Conservation (phyloP, 92 coral and sea anemone genomes). For the Paragorgia papillata region DNA sequence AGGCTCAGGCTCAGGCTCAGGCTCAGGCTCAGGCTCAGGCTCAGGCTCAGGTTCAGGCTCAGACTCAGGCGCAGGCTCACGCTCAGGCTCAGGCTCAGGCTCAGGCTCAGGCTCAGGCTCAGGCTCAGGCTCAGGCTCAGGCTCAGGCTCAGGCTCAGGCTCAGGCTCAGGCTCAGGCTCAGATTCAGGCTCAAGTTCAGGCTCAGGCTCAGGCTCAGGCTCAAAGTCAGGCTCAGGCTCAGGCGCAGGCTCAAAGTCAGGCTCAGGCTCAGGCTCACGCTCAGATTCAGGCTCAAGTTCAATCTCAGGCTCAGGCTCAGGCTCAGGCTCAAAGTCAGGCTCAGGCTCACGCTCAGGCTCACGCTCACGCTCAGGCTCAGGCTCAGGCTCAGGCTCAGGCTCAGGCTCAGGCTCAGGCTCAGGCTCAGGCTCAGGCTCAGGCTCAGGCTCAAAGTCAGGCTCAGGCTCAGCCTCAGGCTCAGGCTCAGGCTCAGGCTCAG, state of each 20-base stretch:
- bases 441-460: too few relatives aligned
- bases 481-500: too few relatives aligned
- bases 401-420: too few relatives aligned
- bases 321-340: too few relatives aligned
- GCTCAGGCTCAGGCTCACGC: slow-evolving; percentile 13
- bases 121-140: slow-evolving; percentile 21
- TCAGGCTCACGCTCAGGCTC: too few relatives aligned
- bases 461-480: too few relatives aligned
- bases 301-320: too few relatives aligned
- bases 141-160: slow-evolving; percentile 25
- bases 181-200: slow-evolving; percentile 10
- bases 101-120: slow-evolving; percentile 32
- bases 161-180: slow-evolving; percentile 26
- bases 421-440: too few relatives aligned
- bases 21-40: slow-evolving; percentile 22
- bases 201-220: slow-evolving; percentile 1
- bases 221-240: slow-evolving; percentile 17
- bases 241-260: slow-evolving; percentile 12
- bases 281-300: too few relatives aligned
- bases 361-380: too few relatives aligned
- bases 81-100: slow-evolving; percentile 35
- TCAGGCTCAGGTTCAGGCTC: slow-evolving; percentile 14
- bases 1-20: slow-evolving; percentile 28
- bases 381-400: too few relatives aligned
- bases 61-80: slow-evolving; percentile 18